Percentiles rank a stretch among this genome's conserved stretches.
Evolutionary conservation across 2,113 vertebrate species (phyloP).

Genomic region (Trematomus loennbergii): DNA sequence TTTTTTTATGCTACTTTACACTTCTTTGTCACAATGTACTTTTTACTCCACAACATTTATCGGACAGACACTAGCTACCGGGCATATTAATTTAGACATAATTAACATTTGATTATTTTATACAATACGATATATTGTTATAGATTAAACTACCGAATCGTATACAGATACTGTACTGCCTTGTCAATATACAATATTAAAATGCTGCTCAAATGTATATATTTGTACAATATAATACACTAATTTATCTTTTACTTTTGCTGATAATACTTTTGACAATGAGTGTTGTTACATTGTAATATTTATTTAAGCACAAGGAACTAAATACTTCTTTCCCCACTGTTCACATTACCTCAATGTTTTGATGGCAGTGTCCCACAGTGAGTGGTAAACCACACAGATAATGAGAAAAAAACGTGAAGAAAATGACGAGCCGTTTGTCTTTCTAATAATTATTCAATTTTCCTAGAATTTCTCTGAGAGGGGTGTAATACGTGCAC

Average conservation of each 20-base stretch:
- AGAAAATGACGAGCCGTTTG: conserved; percentile 20
- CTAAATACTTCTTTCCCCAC: neutral
- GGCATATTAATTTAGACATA: neutral
- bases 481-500: neutral
- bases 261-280: neutral
- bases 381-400: neutral
- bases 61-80: neutral
- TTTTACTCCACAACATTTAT: neutral
- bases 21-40: neutral
- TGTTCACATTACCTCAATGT: neutral
- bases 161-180: neutral
- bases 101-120: neutral
- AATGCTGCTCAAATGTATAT: neutral
- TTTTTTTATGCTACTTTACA: neutral
- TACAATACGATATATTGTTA: neutral
- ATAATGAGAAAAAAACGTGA: neutral
- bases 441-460: conserved; percentile 35
- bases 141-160: neutral
- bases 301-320: neutral
- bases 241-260: neutral
- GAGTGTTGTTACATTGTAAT: neutral
- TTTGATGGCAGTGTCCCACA: neutral
- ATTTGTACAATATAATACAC: neutral
- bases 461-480: conserved; percentile 59
- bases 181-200: neutral